These are phyloP conservation scores for Masticophis lateralis DNA, from an alignment of 2,797 vertebrate genomes.

Conservation along the genomic window DNA sequence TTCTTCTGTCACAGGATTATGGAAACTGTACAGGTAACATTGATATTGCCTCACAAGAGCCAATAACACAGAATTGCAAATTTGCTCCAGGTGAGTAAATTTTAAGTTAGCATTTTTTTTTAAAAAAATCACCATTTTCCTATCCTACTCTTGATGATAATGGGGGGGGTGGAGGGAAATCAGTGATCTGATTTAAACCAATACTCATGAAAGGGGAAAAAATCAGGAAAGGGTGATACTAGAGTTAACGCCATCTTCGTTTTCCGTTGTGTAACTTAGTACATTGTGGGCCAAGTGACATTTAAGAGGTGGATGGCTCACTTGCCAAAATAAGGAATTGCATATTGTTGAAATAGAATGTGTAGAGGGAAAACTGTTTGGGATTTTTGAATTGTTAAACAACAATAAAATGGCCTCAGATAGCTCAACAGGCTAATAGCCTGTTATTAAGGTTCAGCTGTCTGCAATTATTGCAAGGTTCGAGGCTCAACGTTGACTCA, in stretches of 20 bases:
- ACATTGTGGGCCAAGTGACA: background rate
- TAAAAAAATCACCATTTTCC: background rate
- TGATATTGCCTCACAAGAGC: conserved; percentile 36
- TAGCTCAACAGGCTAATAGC: no score
- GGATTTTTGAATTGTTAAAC: background rate
- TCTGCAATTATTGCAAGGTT: no score
- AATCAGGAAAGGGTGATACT: background rate
- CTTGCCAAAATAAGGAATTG: background rate
- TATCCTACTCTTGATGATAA: background rate
- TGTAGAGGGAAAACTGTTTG: background rate
- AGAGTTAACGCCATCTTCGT: background rate
- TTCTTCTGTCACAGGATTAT: conserved; percentile 63
- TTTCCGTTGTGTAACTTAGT: background rate
- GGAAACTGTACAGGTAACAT: conserved; percentile 77
- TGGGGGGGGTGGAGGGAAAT: background rate
- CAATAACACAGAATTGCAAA: conserved; percentile 71
- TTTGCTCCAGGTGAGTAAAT: conserved; percentile 62
- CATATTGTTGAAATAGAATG: background rate
- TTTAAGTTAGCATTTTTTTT: background rate
- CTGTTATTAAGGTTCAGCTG: no score
- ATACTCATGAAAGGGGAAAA: background rate
- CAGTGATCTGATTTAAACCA: background rate
- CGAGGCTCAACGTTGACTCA: no score
- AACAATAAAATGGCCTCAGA: background rate
- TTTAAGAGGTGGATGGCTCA: background rate